Percentiles rank a stretch among this genome's conserved stretches.
Evolutionary conservation across 2,888 invertebrate genomes (phyloP).

Genomic region (Machimus rusticus): DNA sequence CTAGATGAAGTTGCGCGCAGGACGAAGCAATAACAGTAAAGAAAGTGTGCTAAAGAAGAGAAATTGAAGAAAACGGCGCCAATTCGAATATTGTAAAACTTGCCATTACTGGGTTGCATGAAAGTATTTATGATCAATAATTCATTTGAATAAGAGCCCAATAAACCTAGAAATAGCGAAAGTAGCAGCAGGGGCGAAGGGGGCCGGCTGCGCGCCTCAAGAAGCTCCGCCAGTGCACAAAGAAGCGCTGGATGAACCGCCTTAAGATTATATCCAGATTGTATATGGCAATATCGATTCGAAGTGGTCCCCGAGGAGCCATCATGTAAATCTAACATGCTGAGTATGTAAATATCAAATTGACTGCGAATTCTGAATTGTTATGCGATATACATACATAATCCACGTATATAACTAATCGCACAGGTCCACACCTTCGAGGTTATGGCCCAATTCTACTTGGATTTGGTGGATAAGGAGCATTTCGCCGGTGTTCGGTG

Average conservation of each 20-base stretch:
- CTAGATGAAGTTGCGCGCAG: not conserved
- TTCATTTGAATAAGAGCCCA: conserved; percentile 36
- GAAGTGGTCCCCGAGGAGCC: conserved; percentile 47
- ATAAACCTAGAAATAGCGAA: conserved; percentile 31
- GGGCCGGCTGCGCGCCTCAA: not conserved
- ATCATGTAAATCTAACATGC: conserved; percentile 48
- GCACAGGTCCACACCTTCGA: not conserved
- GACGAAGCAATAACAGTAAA: not conserved
- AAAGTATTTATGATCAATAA: conserved; percentile 40
- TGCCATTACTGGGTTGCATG: not conserved
- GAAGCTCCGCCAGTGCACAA: not conserved
- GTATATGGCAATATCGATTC: conserved; percentile 43
- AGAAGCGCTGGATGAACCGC: conserved; percentile 4
- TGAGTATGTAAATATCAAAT: conserved; percentile 52
- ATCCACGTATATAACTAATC: not conserved
- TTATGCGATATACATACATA: conserved; percentile 33
- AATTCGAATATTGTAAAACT: conserved; percentile 2
- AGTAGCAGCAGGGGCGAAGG: conserved; percentile 1
- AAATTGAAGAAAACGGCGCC: not conserved
- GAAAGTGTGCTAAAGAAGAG: not conserved
- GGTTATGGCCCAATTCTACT: conserved; percentile 7
- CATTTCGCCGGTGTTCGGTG: not conserved
- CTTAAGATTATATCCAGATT: conserved; percentile 37
- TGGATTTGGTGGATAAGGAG: conserved; percentile 13
- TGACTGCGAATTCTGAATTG: conserved; percentile 51